These are phyloP conservation scores for Brenthis daphne DNA, from an alignment of 2,888 invertebrate genomes.

Conservation along the genomic window DNA sequence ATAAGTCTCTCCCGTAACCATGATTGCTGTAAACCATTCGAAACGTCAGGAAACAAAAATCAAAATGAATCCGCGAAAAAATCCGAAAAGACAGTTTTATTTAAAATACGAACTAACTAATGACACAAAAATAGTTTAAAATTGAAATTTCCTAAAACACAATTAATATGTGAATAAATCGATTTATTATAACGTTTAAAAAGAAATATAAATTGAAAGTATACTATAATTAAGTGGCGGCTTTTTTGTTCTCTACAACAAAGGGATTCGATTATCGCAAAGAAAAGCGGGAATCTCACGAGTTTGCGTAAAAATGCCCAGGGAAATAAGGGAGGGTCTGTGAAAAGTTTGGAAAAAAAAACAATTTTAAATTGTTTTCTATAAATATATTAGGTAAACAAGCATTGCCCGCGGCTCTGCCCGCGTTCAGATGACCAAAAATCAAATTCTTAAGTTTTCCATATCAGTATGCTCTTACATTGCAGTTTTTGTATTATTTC, in stretches of 20 bases:
- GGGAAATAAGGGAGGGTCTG: constrained; percentile 12
- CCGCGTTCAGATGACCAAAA: neutral
- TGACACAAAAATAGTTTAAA: too few relatives aligned
- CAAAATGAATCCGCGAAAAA: too few relatives aligned
- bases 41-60: too few relatives aligned
- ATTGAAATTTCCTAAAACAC: neutral
- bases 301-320: constrained; percentile 14
- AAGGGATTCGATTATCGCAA: constrained; percentile 41
- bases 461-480: too few relatives aligned
- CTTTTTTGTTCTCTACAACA: constrained; percentile 32
- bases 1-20: too few relatives aligned
- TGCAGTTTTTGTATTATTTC: too few relatives aligned
- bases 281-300: constrained; percentile 18
- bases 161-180: neutral
- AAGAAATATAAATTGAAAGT: constrained; percentile 9
- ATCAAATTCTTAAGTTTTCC: too few relatives aligned
- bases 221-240: constrained; percentile 18
- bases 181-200: neutral
- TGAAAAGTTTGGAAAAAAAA: constrained; percentile 6
- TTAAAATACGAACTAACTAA: too few relatives aligned
- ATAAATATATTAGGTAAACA: constrained; percentile 1
- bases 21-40: too few relatives aligned
- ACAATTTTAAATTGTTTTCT: constrained; percentile 7
- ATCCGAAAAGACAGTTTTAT: too few relatives aligned
- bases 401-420: neutral